A percentile compares a stretch with the other conserved stretches of the same genome.
phyloP scores from a whole-genome alignment of 2,113 vertebrate species.

The Mormyrus lacerda region DNA sequence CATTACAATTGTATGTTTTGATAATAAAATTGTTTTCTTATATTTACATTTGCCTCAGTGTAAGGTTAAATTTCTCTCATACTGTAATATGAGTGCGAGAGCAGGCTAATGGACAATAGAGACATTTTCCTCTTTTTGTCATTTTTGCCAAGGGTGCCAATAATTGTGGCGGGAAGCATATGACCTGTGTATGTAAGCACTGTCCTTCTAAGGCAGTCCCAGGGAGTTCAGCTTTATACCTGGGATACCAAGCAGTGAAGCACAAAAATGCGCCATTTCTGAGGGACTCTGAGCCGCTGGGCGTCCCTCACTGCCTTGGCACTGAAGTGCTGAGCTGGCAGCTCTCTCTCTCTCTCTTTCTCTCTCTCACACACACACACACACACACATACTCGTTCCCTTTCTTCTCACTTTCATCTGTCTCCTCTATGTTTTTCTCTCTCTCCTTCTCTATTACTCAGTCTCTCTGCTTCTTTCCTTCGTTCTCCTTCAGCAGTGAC shows the following conservation, averaged over 20 bases:
- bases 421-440: slow-evolving; percentile 15
- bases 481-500: not conserved
- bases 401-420: not conserved
- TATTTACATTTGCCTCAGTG: not conserved
- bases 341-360: slow-evolving; percentile 5
- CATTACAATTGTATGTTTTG: not conserved
- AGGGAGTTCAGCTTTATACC: not conserved
- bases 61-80: not conserved
- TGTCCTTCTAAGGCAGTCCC: not conserved
- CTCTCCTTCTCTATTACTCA: not conserved
- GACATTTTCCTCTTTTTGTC: not conserved
- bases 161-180: not conserved
- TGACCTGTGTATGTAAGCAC: not conserved
- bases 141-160: not conserved
- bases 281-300: not conserved
- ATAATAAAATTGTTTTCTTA: not conserved
- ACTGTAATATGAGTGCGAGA: not conserved
- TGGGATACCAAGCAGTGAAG: not conserved
- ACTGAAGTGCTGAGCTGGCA: slow-evolving; percentile 8
- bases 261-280: not conserved
- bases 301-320: not conserved
- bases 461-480: not conserved
- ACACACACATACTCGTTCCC: not conserved
- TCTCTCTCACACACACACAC: not conserved
- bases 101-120: not conserved